phyloP scores from a whole-genome alignment of 2,888 invertebrate species.

The Isotomurus palustris region DNA sequence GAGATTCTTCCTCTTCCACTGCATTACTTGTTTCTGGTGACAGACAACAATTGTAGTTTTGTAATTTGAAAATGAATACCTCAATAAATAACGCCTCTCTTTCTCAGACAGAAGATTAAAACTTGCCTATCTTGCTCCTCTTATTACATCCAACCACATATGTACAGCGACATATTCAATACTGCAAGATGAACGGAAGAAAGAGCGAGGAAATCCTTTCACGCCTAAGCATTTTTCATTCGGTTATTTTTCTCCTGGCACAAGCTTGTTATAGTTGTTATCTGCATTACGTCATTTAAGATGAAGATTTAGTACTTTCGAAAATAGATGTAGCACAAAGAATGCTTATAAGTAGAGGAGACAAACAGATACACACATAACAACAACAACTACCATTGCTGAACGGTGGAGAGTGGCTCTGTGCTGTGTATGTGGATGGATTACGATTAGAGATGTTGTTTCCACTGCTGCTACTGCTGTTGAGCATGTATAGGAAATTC shows the following conservation, averaged over 20 bases:
- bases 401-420: neutral
- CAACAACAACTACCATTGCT: neutral
- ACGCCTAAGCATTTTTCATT: slow-evolving; percentile 9
- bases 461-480: too few species aligned
- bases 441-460: too few species aligned
- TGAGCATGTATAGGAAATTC: slow-evolving; percentile 12
- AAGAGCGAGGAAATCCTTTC: neutral
- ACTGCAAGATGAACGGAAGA: neutral
- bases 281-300: slow-evolving; percentile 15
- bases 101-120: slow-evolving; percentile 14
- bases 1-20: slow-evolving; percentile 1
- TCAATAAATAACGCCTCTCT: slow-evolving; percentile 16
- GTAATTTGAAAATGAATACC: slow-evolving; percentile 18
- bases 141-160: neutral
- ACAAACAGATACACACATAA: neutral
- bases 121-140: slow-evolving; percentile 3
- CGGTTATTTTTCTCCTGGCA: slow-evolving; percentile 7
- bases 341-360: neutral
- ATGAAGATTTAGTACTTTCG: slow-evolving; percentile 13
- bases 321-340: slow-evolving; percentile 1
- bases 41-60: slow-evolving; percentile 16
- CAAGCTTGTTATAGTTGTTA: slow-evolving; percentile 17
- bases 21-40: slow-evolving; percentile 7
- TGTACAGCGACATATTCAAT: too few species aligned
- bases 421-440: neutral